A percentile compares a stretch with the other conserved stretches of the same genome.
phyloP scores from a whole-genome alignment of 2,113 vertebrate genomes.

The Macroglossus sobrinus region DNA sequence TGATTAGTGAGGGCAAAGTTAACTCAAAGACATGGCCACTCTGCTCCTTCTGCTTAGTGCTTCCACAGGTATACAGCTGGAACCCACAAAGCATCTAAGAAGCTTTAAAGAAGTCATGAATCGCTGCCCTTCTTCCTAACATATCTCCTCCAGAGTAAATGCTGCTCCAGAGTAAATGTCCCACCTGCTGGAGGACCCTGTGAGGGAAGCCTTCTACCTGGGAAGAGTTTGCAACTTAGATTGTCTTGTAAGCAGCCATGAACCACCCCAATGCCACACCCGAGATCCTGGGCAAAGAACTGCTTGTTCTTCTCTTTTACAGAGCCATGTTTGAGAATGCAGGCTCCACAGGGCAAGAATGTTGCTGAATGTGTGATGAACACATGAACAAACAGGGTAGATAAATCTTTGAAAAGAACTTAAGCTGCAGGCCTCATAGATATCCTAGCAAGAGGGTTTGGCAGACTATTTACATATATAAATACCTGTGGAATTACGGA shows the following conservation, averaged over 20 bases:
- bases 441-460: neutral
- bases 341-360: neutral
- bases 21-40: neutral
- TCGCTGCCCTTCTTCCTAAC: neutral
- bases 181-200: neutral
- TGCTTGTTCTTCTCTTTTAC: neutral
- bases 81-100: neutral
- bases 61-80: neutral
- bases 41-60: neutral
- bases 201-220: neutral
- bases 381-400: neutral
- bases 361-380: neutral
- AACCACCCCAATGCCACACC: neutral
- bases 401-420: neutral
- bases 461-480: neutral
- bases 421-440: neutral
- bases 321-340: neutral
- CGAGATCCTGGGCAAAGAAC: neutral
- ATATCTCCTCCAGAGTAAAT: neutral
- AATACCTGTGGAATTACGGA: neutral
- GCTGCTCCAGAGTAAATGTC: neutral
- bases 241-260: neutral
- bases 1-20: neutral
- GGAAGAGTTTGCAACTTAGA: too few relatives aligned
- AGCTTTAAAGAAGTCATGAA: neutral